Evolutionary conservation across 2,888 invertebrate species (phyloP).

Genomic region (Ariolimax columbianus): DNA sequence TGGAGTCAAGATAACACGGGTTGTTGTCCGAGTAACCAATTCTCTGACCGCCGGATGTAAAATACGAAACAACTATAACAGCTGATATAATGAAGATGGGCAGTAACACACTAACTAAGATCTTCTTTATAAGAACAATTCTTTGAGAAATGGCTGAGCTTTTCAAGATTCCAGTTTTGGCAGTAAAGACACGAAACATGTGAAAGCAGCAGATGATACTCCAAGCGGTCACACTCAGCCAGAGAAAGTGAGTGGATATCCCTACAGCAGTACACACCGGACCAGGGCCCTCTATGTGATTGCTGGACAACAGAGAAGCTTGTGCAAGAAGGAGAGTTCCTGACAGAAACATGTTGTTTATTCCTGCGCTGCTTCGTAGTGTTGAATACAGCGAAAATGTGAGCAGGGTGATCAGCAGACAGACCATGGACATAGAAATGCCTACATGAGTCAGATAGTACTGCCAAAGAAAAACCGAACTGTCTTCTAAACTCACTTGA

Average conservation of each 20-base stretch:
- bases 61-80: not conserved
- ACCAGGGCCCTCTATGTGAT: slow-evolving; percentile 1
- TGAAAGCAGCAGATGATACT: slow-evolving; percentile 45
- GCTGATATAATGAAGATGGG: not conserved
- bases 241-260: slow-evolving; percentile 38
- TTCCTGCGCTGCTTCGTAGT: slow-evolving; percentile 39
- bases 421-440: slow-evolving; percentile 20
- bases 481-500: not conserved
- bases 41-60: not conserved
- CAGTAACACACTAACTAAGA: not conserved
- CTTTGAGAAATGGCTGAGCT: not conserved
- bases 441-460: slow-evolving; percentile 35
- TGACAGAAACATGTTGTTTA: slow-evolving; percentile 27
- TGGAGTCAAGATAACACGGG: slow-evolving; percentile 25
- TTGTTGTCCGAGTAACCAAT: slow-evolving; percentile 30
- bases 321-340: slow-evolving; percentile 33
- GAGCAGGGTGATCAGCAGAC: slow-evolving; percentile 14
- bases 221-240: slow-evolving; percentile 42
- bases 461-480: not conserved
- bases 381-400: slow-evolving; percentile 10
- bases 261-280: slow-evolving; percentile 6
- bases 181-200: slow-evolving; percentile 40
- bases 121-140: not conserved
- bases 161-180: slow-evolving; percentile 7
- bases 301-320: slow-evolving; percentile 8